Conservation (phyloP, 2,797 vertebrate species). For the Peromyscus nudipes region DNA sequence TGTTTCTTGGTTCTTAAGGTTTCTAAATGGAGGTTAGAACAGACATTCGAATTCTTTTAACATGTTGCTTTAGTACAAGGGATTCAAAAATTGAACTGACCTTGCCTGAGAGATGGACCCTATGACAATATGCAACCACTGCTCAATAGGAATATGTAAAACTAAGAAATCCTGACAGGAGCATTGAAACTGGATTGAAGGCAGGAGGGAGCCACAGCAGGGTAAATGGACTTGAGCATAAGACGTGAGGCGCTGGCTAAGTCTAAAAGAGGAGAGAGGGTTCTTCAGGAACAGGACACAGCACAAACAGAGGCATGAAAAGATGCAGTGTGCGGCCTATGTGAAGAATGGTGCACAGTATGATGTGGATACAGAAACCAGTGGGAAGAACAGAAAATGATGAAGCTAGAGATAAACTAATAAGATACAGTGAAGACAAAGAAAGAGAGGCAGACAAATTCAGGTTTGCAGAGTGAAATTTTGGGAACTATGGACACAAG, state of each 20-base stretch:
- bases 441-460: neutral
- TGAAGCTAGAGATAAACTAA: neutral
- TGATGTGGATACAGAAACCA: neutral
- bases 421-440: neutral
- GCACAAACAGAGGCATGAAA: neutral
- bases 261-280: neutral
- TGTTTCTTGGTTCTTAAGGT: constrained; percentile 18
- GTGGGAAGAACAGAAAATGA: neutral
- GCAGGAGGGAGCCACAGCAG: neutral
- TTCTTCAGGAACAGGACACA: neutral
- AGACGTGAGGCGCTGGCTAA: neutral
- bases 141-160: neutral
- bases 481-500: neutral
- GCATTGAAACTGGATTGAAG: neutral
- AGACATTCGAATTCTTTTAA: constrained; percentile 35
- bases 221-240: neutral
- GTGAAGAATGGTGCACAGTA: neutral
- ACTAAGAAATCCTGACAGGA: constrained; percentile 33
- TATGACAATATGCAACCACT: neutral
- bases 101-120: constrained; percentile 27
- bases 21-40: constrained; percentile 28
- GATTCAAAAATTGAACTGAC: constrained; percentile 5
- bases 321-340: neutral
- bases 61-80: neutral
- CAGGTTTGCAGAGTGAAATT: neutral